Evolutionary conservation across 64 coral and sea anemone species (phyloP).

Genomic region (Actinia equina): DNA sequence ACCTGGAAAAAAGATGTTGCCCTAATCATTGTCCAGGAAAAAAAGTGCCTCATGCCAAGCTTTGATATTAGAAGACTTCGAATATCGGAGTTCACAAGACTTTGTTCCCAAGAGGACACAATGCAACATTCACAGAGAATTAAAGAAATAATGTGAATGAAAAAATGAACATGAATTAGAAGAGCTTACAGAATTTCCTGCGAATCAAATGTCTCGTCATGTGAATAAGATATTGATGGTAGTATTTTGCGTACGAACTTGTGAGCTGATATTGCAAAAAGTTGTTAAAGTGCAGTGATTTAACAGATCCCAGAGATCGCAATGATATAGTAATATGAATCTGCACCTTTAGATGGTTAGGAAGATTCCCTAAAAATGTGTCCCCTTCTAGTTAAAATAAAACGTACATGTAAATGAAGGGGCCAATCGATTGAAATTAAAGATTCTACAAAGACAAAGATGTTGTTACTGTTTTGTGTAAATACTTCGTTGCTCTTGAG

Average conservation of each 20-base stretch:
- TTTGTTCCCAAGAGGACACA: background rate
- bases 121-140: background rate
- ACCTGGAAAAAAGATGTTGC: background rate
- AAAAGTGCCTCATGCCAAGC: background rate
- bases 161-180: background rate
- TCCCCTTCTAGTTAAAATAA: slow-evolving; percentile 7
- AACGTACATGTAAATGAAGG: slow-evolving; percentile 3
- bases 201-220: background rate
- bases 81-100: background rate
- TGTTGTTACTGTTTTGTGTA: background rate
- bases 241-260: slow-evolving; percentile 9
- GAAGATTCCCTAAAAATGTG: background rate
- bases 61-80: background rate
- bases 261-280: background rate
- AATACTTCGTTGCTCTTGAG: no score
- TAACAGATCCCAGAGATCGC: background rate
- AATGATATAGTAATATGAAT: background rate
- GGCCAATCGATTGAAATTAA: slow-evolving; percentile 8
- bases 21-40: background rate
- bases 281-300: background rate
- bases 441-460: slow-evolving; percentile 4
- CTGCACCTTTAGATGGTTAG: slow-evolving; percentile 14
- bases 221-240: background rate
- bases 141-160: background rate
- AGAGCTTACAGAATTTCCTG: background rate